Evolutionary conservation across 2,888 invertebrate genomes (phyloP).

Genomic region (Stenotaenia linearis): DNA sequence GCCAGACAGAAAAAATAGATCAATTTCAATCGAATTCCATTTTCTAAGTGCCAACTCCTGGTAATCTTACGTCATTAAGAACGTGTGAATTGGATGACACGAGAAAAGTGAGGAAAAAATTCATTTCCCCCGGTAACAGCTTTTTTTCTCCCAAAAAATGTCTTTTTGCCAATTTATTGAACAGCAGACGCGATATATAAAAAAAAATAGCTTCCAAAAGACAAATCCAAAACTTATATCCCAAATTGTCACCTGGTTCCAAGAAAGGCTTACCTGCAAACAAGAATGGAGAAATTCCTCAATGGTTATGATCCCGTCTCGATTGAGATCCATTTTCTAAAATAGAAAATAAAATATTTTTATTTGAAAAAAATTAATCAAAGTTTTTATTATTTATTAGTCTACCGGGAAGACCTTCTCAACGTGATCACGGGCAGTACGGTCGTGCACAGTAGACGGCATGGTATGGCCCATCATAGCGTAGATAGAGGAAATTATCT

Average conservation of each 20-base stretch:
- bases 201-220: background rate
- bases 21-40: constrained; percentile 6
- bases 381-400: background rate
- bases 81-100: background rate
- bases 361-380: background rate
- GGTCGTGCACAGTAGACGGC: constrained; percentile 47
- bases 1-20: background rate
- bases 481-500: constrained; percentile 83
- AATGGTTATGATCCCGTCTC: constrained; percentile 88
- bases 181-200: background rate
- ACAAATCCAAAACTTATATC: background rate
- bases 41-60: background rate
- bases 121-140: background rate
- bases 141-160: background rate
- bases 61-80: background rate
- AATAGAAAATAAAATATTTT: constrained; percentile 8
- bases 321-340: constrained; percentile 76
- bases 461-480: constrained; percentile 60
- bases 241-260: background rate
- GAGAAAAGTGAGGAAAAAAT: background rate
- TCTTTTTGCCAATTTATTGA: background rate
- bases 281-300: constrained; percentile 93
- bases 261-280: constrained; percentile 61
- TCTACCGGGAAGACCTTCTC: constrained; percentile 47
- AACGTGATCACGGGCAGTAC: constrained; percentile 48